Evolutionary conservation across 2,888 invertebrate species (phyloP).

Genomic region (Tiliacea aurago): DNA sequence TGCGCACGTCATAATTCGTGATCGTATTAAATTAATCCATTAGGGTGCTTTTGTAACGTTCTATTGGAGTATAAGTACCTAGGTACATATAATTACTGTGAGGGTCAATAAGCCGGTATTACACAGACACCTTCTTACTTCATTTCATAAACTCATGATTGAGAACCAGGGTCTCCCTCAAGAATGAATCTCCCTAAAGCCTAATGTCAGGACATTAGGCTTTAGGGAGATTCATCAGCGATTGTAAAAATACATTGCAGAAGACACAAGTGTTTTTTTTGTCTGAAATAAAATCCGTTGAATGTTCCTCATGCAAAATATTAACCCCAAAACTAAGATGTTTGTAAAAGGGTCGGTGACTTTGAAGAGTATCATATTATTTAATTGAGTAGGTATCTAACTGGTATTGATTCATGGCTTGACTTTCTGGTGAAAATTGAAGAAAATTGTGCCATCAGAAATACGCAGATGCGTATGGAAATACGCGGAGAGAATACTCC

Average conservation of each 20-base stretch:
- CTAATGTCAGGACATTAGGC: background rate
- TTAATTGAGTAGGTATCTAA: conserved; percentile 2
- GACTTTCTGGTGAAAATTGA: background rate
- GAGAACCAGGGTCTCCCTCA: too few species aligned
- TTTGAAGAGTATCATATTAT: conserved; percentile 3
- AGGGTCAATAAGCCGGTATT: conserved; percentile 39
- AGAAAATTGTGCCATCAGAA: background rate
- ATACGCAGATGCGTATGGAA: too few species aligned
- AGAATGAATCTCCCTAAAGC: too few species aligned
- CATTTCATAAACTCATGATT: conserved; percentile 21
- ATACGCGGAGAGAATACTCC: background rate
- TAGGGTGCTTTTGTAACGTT: conserved; percentile 39
- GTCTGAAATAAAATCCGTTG: background rate
- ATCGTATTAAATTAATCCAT: conserved; percentile 46
- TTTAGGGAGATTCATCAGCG: background rate
- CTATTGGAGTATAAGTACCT: conserved; percentile 31
- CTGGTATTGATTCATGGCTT: background rate
- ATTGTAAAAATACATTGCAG: conserved; percentile 1
- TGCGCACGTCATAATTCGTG: conserved; percentile 39
- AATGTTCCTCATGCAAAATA: conserved; percentile 2
- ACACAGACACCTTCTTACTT: conserved; percentile 28
- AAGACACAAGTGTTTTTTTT: background rate
- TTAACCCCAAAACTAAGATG: conserved; percentile 5
- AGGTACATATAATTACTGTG: conserved; percentile 7
- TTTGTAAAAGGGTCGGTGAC: background rate